Base-by-base conservation (phyloP, 1,140 invertebrate species). In the Amyelois transitella region DNA sequence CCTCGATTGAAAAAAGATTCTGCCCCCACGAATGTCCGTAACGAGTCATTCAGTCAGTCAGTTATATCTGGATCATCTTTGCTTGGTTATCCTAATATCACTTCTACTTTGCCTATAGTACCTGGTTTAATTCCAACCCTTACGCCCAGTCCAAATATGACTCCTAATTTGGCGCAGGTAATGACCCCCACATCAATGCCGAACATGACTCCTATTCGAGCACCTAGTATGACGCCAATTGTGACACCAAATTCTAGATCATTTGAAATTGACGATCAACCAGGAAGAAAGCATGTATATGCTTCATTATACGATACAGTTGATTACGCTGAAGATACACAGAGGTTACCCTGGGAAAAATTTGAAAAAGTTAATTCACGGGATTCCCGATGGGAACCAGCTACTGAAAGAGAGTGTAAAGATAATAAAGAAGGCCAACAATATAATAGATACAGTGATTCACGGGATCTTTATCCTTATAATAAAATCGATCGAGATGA, bases 251-350 rank as follows among this genome's bases (percentile, higher is more conserved):
- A 74, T 56, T 71, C 75, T 18, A 60, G 73, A 53, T 18, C 68
- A 25, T 70, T 72, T 55, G 80, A 86, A 18, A 51, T 56, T 14
- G 80, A 83, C 10, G 62, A 73, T 53, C 60, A 52, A 51, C 17
- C 55, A 7, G 65, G 48, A n/a, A 43, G 45, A 18, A 79, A 80
- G 55, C 77, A 84, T 59, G 76, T 85, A 10, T 85, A 84, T 32
- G 68, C 80, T 19, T 28, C 64, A 18, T 25, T 32, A 32, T 49
- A 44, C 21, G 73, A 81, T n/a, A 10, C 49, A 22, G 48, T 49
- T 43, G 75, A 76, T n/a, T 18, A 20, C 49, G 7, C 55, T 19
- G 56, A 51, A 62, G 60, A 66, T 18, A 45, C 24, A 51, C 20
- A 56, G 5, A 57, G 43, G 55, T 51, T 53, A 6, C 58, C 43